Conservation (phyloP, 1,140 invertebrate species). For the Ephestia elutella region DNA sequence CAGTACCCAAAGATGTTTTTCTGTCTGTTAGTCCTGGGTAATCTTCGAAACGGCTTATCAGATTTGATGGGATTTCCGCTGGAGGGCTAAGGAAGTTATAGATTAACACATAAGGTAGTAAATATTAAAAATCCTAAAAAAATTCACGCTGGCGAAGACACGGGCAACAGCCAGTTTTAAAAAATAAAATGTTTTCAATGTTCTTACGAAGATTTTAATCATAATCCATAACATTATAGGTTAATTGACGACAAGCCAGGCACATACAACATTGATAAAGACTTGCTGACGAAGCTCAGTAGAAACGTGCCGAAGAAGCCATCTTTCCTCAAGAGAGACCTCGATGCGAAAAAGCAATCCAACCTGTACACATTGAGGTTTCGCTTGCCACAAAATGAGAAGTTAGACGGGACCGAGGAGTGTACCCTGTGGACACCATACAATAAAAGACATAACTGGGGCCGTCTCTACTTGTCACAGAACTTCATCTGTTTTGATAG, state of each 20-base stretch:
- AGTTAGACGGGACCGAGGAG: conserved; percentile 93
- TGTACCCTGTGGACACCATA: conserved; percentile 96
- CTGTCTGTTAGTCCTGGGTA: no score
- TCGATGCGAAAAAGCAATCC: conserved; percentile 95
- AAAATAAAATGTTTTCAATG: no score
- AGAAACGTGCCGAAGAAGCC: conserved; percentile 91
- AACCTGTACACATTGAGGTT: conserved; percentile 90
- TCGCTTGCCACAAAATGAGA: conserved; percentile 89
- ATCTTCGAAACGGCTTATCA: no score
- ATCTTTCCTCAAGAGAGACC: conserved; percentile 92
- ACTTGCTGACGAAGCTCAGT: conserved; percentile 86
- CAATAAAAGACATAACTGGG: conserved; percentile 91
- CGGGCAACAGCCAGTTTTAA: no score
- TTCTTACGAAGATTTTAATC: no score
- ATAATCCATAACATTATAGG: conserved; percentile 60
- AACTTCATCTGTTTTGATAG: conserved; percentile 98
- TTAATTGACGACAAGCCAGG: conserved; percentile 89
- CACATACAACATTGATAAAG: conserved; percentile 88
- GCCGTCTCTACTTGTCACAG: conserved; percentile 93
- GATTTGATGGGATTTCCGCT: no score
- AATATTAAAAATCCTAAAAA: no score
- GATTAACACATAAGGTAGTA: no score
- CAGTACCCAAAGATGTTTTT: no score
- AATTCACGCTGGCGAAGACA: no score
- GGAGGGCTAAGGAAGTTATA: no score